A percentile compares a stretch with the other conserved stretches of the same genome.
phyloP scores from a whole-genome alignment of 2,797 vertebrate genomes.

The Falco columbarius region DNA sequence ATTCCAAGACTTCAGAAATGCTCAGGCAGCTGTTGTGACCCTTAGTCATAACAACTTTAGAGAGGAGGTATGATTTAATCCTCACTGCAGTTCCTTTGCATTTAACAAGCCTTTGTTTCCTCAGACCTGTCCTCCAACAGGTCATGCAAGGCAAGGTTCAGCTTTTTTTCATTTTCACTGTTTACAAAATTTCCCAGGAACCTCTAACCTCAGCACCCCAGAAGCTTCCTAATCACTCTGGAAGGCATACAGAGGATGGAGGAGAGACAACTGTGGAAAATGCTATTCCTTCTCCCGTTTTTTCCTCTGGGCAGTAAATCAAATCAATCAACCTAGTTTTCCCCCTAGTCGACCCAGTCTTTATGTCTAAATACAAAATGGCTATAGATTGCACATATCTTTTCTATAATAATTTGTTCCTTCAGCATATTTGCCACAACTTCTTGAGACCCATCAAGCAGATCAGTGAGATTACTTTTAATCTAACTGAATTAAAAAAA shows the following conservation, averaged over 20 bases:
- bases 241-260: neutral
- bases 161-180: neutral
- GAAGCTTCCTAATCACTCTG: neutral
- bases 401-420: neutral
- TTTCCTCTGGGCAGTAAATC: neutral
- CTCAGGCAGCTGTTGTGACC: neutral
- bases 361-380: neutral
- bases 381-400: accelerated
- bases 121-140: neutral
- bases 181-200: neutral
- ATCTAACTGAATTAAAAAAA: neutral
- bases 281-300: neutral
- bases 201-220: neutral
- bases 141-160: accelerated
- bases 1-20: neutral
- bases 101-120: neutral
- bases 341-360: neutral
- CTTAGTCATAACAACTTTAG: neutral
- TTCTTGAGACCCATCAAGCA: neutral
- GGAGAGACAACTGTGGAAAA: neutral
- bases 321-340: neutral
- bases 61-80: neutral
- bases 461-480: neutral
- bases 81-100: neutral
- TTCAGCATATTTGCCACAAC: neutral